Conservation (phyloP, 2,888 invertebrate species). For the Cephus pulcher region DNA sequence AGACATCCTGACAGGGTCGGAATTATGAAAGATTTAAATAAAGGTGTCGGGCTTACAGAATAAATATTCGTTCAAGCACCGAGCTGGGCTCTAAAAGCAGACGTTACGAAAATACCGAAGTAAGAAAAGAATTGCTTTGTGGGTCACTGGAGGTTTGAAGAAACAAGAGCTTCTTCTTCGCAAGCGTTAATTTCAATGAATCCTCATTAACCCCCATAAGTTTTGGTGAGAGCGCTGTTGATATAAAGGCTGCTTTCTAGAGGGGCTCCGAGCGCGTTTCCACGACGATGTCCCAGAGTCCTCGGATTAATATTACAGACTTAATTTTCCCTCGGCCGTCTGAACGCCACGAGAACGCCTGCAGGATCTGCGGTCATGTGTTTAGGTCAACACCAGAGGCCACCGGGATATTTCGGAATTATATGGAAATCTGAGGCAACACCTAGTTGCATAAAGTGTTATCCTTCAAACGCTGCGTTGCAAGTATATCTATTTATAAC, state of each 20-base stretch:
- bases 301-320: constrained; percentile 55
- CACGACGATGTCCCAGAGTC: constrained; percentile 2
- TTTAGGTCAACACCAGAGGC: constrained; percentile 31
- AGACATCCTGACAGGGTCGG: neutral
- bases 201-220: neutral
- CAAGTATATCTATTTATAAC: neutral
- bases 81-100: neutral
- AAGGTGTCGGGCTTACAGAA: neutral
- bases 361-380: constrained; percentile 27
- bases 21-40: neutral
- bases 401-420: constrained; percentile 18
- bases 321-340: constrained; percentile 48
- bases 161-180: neutral
- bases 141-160: neutral
- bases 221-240: neutral
- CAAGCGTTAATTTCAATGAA: neutral
- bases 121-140: neutral
- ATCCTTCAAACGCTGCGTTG: constrained; percentile 1
- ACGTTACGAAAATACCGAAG: neutral
- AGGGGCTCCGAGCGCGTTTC: neutral
- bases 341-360: constrained; percentile 19
- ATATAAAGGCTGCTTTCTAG: neutral
- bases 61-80: neutral
- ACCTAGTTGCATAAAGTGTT: constrained; percentile 26
- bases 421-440: constrained; percentile 14